Evolutionary conservation across 2,113 vertebrate species (phyloP).

Genomic region (Onychostoma macrolepis): DNA sequence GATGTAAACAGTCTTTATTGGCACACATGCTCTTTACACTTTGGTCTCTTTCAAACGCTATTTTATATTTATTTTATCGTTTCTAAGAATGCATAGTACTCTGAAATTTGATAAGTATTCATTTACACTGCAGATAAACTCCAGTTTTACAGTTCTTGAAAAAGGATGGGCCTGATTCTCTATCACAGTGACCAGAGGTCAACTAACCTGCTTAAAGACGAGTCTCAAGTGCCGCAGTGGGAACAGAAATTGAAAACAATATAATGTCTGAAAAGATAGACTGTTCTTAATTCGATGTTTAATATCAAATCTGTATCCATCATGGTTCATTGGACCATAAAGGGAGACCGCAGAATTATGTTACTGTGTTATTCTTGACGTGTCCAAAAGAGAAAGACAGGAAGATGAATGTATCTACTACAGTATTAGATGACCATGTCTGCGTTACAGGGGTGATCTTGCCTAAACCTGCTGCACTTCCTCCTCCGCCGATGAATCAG

Average conservation of each 20-base stretch:
- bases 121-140: not conserved
- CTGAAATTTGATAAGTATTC: constrained; percentile 28
- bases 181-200: constrained; percentile 12
- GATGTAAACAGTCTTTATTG: constrained; percentile 32
- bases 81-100: not conserved
- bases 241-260: not conserved
- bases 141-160: not conserved
- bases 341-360: not conserved
- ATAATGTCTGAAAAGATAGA: not conserved
- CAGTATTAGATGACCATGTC: constrained; percentile 2
- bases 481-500: constrained; percentile 46
- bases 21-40: constrained; percentile 6
- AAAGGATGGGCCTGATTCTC: not conserved
- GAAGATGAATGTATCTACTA: constrained; percentile 14
- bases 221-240: not conserved
- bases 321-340: not conserved
- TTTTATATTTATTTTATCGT: constrained; percentile 40
- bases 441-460: not conserved
- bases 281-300: not conserved
- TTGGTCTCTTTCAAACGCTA: constrained; percentile 6
- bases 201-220: not conserved
- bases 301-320: not conserved
- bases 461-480: constrained; percentile 28
- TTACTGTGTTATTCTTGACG: constrained; percentile 8
- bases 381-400: not conserved